Evolutionary conservation across 2,888 invertebrate species (phyloP), one percentile per base, ranked within the genome.

Genomic region (Sinodicranocentrus sp.): DNA sequence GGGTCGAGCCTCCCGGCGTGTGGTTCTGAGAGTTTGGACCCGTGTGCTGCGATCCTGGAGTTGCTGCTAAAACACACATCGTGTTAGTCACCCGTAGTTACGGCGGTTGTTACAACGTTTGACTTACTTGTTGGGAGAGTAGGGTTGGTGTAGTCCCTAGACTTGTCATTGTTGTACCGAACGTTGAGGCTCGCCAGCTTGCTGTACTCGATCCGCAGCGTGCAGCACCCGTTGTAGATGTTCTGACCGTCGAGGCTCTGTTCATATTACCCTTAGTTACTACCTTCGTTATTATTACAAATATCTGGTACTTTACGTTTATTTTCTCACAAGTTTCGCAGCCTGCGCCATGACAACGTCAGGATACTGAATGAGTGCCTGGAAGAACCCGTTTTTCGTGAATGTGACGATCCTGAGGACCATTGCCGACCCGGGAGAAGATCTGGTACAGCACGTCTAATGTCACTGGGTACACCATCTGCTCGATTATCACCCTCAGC

Each of bases 151-250:
- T 98, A 99, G 92, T 99, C 99, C 85, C 99, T 94, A 85, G 98
- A 98, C 92, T 99, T 99, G 93, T 99, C 99, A 92, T 99, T 99
- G 93, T 99, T 99, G 93, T 98, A 99, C 92, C 98, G 98, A 89
- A 99, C 99, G 92, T 99, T 99, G 90, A 99, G 93, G 89, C 97
- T 97, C 89, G 97, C 95, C 94, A 99, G 94, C 92, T 99, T 99
- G 89, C 98, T 98, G 93, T 98, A 99, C 92, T 99, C 99, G 91
- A 99, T 99, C 91, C 98, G 95, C 90, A 99, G 93, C 78, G 98
- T 99, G 93, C 99, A 99, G 93, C 99, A 99, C 84, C 98, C 98
- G 92, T 98, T 99, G 94, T 99, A 99, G 90, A 99, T 98, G 92
- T 99, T 98, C 92, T 99, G 99, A 59, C 98, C 98, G 91, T 99